Evolutionary conservation across 2,113 vertebrate species (phyloP), one percentile per base, ranked within the genome.

Genomic region (Chrysemys picta): DNA sequence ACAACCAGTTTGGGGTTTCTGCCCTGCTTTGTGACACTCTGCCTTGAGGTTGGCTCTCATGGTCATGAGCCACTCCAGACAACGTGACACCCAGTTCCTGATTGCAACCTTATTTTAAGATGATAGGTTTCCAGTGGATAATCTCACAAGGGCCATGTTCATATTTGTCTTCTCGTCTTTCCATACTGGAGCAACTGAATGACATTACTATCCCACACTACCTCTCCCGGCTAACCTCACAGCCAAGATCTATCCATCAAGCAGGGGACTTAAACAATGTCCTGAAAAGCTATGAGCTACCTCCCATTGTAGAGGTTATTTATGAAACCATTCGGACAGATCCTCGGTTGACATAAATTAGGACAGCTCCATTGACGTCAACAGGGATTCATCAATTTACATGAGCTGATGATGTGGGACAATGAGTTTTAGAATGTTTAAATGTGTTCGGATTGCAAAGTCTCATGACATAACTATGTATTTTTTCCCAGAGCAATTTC

Each of bases 111-210:
- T 17, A 56, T 35, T 10, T 90, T 50, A 89, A 75, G 38, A 19
- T 90, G 59, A 65, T 93, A 50, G 6, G 21, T 2, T 35, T 72
- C 10, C 6, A 24, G 0, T 2, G 19, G 7, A 0, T 1, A 1
- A 50, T 22, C 21, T n/a, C 13, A 49, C 56, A 87, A 94, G 83
- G 1, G 10, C 54, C 38, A 38, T 57, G 17, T 82, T 76, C 12
- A 45, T 25, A 17, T 85, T 88, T 25, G 10, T 57, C 45, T 91
- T 72, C 38, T 62, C 0, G 1, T 75, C 19, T 62, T 69, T 42
- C 29, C 92, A 92, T 75, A 89, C 6, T 25, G 72, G 54, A 91
- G 14, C 8, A 53, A 81, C 3, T 8, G 21, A 49, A 62, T 79
- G 6, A 57, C 79, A 29, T 6, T 19, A n/a, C 38, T 93, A 76